phyloP scores from a whole-genome alignment of 2,888 invertebrate species.

The Koerneria pararmatus region DNA sequence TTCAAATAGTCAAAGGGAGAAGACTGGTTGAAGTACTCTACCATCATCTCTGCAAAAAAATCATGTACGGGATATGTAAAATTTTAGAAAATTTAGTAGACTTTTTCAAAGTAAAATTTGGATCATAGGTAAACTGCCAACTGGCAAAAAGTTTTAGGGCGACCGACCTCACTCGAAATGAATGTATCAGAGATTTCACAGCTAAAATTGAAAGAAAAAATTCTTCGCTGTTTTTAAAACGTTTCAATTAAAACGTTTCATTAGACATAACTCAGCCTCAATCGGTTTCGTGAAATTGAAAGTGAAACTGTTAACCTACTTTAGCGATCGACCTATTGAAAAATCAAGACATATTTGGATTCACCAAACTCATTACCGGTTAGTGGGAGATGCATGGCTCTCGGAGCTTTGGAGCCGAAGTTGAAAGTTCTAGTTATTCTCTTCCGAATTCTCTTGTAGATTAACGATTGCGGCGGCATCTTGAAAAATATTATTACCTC shows the following conservation, averaged over 20 bases:
- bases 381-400: slow-evolving; percentile 45
- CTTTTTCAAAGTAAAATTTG: not conserved
- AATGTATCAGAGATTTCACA: too few species aligned
- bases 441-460: slow-evolving; percentile 48
- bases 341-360: too few species aligned
- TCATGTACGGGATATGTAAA: not conserved
- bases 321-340: too few species aligned
- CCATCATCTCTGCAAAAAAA: slow-evolving; percentile 50
- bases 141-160: too few species aligned
- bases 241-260: too few species aligned
- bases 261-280: too few species aligned
- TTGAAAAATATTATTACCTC: too few species aligned
- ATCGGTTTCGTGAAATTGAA: too few species aligned
- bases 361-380: slow-evolving; percentile 39
- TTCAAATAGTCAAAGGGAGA: slow-evolving; percentile 53
- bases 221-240: not conserved
- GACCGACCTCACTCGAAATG: too few species aligned
- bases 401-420: slow-evolving; percentile 68
- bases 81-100: not conserved
- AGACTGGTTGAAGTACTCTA: slow-evolving; percentile 52
- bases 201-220: too few species aligned
- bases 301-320: too few species aligned
- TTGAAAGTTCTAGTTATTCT: slow-evolving; percentile 83
- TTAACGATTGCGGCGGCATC: slow-evolving; percentile 47
- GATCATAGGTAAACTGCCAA: too few species aligned